These are phyloP conservation scores for Hofmannophila pseudospretella DNA, from an alignment of 2,888 invertebrate species.

Conservation along the genomic window DNA sequence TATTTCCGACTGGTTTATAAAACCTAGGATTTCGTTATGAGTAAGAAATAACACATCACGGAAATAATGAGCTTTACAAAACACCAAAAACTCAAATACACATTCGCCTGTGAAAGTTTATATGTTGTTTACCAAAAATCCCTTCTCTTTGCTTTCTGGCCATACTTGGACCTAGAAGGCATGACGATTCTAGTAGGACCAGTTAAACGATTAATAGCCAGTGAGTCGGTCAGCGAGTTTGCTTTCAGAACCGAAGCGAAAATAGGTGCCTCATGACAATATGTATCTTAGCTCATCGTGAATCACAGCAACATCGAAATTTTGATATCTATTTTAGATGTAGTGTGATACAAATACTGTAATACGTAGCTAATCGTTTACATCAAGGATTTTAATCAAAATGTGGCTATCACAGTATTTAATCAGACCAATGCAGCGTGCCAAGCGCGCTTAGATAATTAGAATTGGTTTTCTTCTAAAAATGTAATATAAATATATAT, in stretches of 20 bases:
- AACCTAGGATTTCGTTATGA: too few species aligned
- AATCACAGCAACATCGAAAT: conserved; percentile 36
- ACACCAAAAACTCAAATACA: too few species aligned
- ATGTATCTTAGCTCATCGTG: conserved; percentile 39
- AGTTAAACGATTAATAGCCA: not conserved
- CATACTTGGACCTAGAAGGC: too few species aligned
- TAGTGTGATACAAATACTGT: conserved; percentile 35
- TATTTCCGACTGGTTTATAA: too few species aligned
- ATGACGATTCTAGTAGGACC: too few species aligned
- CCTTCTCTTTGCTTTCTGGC: too few species aligned
- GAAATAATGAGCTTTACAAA: too few species aligned
- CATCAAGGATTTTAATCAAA: conserved; percentile 29
- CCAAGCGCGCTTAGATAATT: conserved; percentile 64
- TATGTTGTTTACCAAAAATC: too few species aligned
- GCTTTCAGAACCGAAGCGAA: conserved; percentile 2
- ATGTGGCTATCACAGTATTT: conserved; percentile 39
- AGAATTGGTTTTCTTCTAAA: conserved; percentile 61
- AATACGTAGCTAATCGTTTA: conserved; percentile 33
- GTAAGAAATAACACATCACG: too few species aligned
- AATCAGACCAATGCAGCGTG: conserved; percentile 69
- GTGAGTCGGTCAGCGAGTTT: conserved; percentile 1
- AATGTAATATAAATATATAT: conserved; percentile 17
- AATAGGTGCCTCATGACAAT: conserved; percentile 47
- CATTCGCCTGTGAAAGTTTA: too few species aligned
- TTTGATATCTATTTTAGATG: conserved; percentile 24